Conservation (phyloP, 2,113 vertebrate genomes). For the Rhinoderma darwinii region DNA sequence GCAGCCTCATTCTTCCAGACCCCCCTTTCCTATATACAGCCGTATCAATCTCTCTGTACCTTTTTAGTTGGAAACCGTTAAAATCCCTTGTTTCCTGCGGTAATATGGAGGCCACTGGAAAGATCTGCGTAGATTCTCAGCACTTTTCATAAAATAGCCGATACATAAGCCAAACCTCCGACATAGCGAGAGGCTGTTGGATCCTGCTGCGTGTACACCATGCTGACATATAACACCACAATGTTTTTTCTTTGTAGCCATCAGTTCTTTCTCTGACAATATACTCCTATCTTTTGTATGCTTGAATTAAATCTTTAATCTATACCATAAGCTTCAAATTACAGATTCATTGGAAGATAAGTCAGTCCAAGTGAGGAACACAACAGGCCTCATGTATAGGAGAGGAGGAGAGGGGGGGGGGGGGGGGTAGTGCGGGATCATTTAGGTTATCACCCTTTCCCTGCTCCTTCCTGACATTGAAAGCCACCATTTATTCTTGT, state of each 20-base stretch:
- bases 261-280: not conserved
- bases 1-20: no score
- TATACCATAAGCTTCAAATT: not conserved
- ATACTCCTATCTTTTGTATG: not conserved
- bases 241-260: not conserved
- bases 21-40: no score
- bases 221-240: not conserved
- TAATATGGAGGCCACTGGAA: not conserved
- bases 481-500: no score
- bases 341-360: not conserved
- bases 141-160: not conserved
- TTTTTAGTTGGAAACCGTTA: not conserved
- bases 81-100: not conserved
- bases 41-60: no score
- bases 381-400: not conserved
- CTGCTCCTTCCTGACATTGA: not conserved
- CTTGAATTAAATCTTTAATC: not conserved
- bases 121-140: not conserved
- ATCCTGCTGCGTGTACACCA: not conserved
- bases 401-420: not conserved
- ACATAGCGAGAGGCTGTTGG: not conserved
- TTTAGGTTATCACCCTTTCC: not conserved
- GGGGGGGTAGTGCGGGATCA: not conserved
- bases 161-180: not conserved
- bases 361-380: not conserved